Evolutionary conservation across 1,140 invertebrate genomes (phyloP).

Genomic region (Calephelis nemesis): DNA sequence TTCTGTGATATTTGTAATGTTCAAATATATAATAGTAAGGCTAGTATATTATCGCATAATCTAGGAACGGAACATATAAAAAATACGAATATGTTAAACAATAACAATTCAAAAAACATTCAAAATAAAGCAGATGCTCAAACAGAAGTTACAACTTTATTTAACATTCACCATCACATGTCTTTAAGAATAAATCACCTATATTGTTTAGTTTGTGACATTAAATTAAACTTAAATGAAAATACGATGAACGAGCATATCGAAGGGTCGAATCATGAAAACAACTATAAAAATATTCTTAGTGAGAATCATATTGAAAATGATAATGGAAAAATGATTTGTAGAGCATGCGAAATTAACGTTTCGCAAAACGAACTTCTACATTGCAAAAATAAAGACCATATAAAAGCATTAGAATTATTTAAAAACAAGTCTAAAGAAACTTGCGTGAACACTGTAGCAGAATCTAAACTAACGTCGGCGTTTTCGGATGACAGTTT

Average conservation of each 20-base stretch:
- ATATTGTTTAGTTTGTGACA: slow-evolving; percentile 5
- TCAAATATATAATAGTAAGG: not conserved
- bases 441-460: not conserved
- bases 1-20: not conserved
- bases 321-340: not conserved
- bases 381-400: not conserved
- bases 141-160: not conserved
- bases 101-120: not conserved
- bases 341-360: not conserved
- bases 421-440: not conserved
- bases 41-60: slow-evolving; percentile 1
- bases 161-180: not conserved
- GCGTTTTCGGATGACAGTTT: too few species aligned
- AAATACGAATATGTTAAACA: slow-evolving; percentile 1
- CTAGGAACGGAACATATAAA: not conserved
- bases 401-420: not conserved
- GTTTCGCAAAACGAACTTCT: not conserved
- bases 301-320: not conserved
- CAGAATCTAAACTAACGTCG: not conserved
- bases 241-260: not conserved
- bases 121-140: not conserved
- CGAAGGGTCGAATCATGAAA: not conserved
- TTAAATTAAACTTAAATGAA: not conserved
- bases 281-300: not conserved
- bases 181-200: not conserved